Conservation (phyloP, 2,797 vertebrate species). For the Borostomias antarcticus region DNA sequence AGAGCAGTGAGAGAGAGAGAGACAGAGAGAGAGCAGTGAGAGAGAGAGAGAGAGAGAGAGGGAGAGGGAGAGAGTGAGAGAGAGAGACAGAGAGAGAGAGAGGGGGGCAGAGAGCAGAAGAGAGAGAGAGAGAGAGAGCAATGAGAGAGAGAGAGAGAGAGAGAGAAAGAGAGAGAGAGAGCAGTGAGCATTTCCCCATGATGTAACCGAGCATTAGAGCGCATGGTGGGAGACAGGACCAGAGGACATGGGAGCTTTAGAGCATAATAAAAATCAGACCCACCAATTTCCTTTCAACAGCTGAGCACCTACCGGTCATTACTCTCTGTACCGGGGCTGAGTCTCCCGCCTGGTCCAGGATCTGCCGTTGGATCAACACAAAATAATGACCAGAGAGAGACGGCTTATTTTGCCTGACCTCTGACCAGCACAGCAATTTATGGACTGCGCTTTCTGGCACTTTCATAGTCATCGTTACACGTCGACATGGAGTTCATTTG, state of each 20-base stretch:
- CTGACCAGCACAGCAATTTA: conserved; percentile 14
- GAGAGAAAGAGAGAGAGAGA: neutral
- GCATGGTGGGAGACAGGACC: conserved; percentile 67
- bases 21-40: too few relatives aligned
- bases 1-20: neutral
- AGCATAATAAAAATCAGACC: conserved; percentile 78
- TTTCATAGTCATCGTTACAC: neutral
- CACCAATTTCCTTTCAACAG: conserved; percentile 81
- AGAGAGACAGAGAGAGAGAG: neutral
- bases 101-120: too few relatives aligned
- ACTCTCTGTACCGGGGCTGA: conserved; percentile 70
- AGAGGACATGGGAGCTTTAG: conserved; percentile 60
- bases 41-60: neutral
- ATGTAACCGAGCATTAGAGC: conserved; percentile 76
- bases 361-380: conserved; percentile 72
- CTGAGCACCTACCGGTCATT: conserved; percentile 81
- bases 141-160: neutral
- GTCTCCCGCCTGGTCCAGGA: conserved; percentile 49
- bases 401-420: conserved; percentile 58
- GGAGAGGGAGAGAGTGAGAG: neutral
- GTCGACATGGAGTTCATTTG: too few relatives aligned
- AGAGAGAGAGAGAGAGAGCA: neutral
- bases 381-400: conserved; percentile 66
- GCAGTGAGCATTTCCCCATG: conserved; percentile 67
- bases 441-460: neutral